Percentiles rank a stretch among this genome's conserved stretches.
Evolutionary conservation across 2,888 invertebrate genomes (phyloP).

Genomic region (Papilio demoleus): DNA sequence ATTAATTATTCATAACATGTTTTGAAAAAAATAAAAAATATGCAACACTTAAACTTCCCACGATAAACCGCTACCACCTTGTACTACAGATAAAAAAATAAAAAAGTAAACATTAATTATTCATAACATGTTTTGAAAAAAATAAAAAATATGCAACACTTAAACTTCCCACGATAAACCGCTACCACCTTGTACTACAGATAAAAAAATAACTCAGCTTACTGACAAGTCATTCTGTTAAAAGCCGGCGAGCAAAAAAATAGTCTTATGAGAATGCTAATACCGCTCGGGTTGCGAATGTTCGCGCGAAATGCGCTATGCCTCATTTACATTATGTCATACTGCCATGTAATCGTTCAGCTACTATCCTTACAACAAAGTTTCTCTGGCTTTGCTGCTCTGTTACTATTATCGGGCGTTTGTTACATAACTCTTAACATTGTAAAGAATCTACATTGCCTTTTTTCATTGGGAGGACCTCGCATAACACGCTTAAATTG

Average conservation of each 20-base stretch:
- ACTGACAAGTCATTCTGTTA: slow-evolving; percentile 68
- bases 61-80: slow-evolving; percentile 39
- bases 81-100: slow-evolving; percentile 37
- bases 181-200: slow-evolving; percentile 39
- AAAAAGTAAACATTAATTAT: not conserved
- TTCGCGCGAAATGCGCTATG: slow-evolving; percentile 58
- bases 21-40: slow-evolving; percentile 16
- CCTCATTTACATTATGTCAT: slow-evolving; percentile 77
- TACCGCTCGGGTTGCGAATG: slow-evolving; percentile 65
- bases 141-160: slow-evolving; percentile 25
- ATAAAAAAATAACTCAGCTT: slow-evolving; percentile 53
- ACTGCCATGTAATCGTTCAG: slow-evolving; percentile 68
- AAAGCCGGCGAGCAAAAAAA: slow-evolving; percentile 68
- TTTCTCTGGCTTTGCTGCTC: slow-evolving; percentile 2
- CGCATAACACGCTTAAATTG: too few relatives aligned
- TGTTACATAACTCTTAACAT: not conserved
- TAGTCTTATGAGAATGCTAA: slow-evolving; percentile 71
- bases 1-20: not conserved
- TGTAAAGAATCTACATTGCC: too few relatives aligned
- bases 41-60: slow-evolving; percentile 32
- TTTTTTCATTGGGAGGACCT: too few relatives aligned
- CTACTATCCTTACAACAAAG: slow-evolving; percentile 64
- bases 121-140: not conserved
- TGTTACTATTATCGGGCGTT: not conserved
- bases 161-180: slow-evolving; percentile 37